Conservation (phyloP, 2,888 invertebrate species). For the Anthophora plumipes region DNA sequence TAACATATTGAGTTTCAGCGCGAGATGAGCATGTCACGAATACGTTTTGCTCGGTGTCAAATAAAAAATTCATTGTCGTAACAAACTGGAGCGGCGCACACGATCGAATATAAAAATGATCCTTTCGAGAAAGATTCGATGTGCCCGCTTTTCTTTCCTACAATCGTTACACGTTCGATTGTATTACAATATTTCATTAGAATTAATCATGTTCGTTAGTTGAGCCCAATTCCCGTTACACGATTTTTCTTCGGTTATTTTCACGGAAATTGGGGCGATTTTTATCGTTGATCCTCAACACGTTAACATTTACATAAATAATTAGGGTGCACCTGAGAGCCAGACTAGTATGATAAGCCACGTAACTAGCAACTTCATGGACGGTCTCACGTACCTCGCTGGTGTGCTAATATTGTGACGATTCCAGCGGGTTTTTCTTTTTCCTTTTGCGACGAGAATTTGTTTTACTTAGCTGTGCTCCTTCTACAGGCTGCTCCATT, state of each 20-base stretch:
- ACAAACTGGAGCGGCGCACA: not conserved
- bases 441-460: conserved; percentile 16
- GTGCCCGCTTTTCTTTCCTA: too few relatives aligned
- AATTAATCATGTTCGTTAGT: not conserved
- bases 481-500: not conserved
- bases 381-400: conserved; percentile 44
- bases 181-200: not conserved
- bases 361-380: conserved; percentile 56
- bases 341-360: conserved; percentile 68
- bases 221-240: conserved; percentile 19
- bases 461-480: conserved; percentile 23
- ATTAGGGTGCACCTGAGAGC: conserved; percentile 64
- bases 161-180: too few relatives aligned
- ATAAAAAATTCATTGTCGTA: conserved; percentile 14
- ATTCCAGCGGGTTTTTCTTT: conserved; percentile 7
- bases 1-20: conserved; percentile 66
- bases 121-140: not conserved
- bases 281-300: conserved; percentile 43
- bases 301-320: conserved; percentile 62
- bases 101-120: not conserved
- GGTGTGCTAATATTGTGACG: conserved; percentile 61
- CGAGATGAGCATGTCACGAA: not conserved
- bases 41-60: not conserved
- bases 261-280: not conserved
- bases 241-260: not conserved